Evolutionary conservation across 2,113 vertebrate species (phyloP).

Genomic region (Papio anubis): DNA sequence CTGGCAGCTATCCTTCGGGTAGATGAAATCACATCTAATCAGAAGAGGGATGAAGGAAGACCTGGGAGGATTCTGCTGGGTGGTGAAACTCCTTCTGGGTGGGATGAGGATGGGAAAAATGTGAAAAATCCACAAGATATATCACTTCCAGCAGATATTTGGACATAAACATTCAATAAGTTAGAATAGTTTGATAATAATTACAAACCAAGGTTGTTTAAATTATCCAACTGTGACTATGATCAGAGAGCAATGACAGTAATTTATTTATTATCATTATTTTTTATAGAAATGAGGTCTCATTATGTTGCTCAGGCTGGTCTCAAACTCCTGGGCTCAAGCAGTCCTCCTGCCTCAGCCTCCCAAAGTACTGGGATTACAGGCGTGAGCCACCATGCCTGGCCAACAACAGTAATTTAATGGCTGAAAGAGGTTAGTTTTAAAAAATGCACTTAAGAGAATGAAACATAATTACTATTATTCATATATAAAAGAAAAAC

Average conservation of each 20-base stretch:
- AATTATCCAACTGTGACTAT: neutral
- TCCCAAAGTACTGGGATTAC: no score
- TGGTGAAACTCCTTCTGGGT: neutral
- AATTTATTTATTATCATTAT: no score
- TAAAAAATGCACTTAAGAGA: neutral
- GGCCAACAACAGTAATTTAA: neutral
- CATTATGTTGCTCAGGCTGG: no score
- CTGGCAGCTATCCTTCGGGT: neutral
- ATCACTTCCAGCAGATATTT: neutral
- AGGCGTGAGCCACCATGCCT: no score
- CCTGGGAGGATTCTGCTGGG: neutral
- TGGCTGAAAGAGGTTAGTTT: neutral
- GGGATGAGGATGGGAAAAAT: neutral
- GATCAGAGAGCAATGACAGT: neutral
- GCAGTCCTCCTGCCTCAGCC: no score
- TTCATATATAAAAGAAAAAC: slow-evolving; percentile 35
- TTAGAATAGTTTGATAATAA: slow-evolving; percentile 9
- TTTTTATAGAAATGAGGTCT: no score
- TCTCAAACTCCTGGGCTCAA: no score
- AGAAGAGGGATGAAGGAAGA: neutral
- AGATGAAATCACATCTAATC: neutral
- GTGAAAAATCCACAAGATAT: neutral
- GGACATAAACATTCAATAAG: neutral
- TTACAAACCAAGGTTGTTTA: neutral
- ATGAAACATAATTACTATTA: slow-evolving; percentile 26